Conservation (phyloP, 1,140 invertebrate species). For the Spodoptera frugiperda region DNA sequence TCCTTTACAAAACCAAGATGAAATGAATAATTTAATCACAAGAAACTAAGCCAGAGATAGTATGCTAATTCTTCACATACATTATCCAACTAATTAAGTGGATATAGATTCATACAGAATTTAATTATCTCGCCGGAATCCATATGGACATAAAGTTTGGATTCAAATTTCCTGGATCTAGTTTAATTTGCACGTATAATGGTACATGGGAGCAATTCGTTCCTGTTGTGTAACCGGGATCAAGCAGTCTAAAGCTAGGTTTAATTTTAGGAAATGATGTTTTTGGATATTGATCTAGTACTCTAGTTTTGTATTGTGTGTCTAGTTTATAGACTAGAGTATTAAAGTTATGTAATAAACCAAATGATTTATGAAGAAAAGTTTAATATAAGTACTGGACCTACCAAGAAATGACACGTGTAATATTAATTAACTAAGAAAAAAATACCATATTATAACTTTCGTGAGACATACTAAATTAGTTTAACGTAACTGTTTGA, state of each 20-base stretch:
- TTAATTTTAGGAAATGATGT: conserved; percentile 23
- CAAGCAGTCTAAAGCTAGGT: neutral
- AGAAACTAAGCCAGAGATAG: conserved; percentile 14
- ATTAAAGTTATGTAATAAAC: no score
- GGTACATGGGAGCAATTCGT: neutral
- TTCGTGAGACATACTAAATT: no score
- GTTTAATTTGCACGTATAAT: conserved; percentile 32
- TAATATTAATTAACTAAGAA: no score
- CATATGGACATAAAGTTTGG: conserved; percentile 13
- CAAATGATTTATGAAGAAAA: no score
- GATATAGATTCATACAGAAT: conserved; percentile 33
- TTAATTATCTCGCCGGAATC: conserved; percentile 8
- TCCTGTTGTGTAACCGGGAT: neutral
- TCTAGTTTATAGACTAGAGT: no score
- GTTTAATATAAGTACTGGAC: no score
- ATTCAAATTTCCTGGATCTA: conserved; percentile 2
- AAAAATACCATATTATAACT: no score
- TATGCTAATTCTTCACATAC: conserved; percentile 15
- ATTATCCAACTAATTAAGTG: conserved; percentile 20
- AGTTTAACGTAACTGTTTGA: no score
- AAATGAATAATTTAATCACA: conserved; percentile 19
- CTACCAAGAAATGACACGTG: no score
- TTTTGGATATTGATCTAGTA: no score
- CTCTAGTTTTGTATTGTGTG: no score
- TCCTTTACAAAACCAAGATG: no score